Conservation (phyloP, 2,888 invertebrate species). For the Sipha maydis region DNA sequence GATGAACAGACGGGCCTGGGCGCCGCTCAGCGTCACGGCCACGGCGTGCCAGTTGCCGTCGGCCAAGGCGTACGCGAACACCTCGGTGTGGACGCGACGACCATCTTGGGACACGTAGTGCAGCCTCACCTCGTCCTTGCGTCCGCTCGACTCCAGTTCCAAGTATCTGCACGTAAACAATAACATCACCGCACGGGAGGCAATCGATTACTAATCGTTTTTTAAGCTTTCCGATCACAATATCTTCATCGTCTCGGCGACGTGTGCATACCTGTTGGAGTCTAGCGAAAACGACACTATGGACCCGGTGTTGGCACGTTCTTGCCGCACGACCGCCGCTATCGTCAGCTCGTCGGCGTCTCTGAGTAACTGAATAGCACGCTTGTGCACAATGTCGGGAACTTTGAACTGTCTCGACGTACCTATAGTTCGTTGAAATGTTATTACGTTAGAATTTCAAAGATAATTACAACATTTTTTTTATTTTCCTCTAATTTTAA, state of each 20-base stretch:
- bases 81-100: conserved; percentile 79
- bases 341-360: conserved; percentile 83
- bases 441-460: neutral
- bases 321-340: conserved; percentile 80
- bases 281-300: conserved; percentile 85
- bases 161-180: conserved; percentile 75
- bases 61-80: conserved; percentile 87
- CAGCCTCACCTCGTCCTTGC: conserved; percentile 85
- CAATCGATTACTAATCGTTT: too few species aligned
- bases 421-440: conserved; percentile 69
- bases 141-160: conserved; percentile 91
- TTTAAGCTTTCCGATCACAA: too few species aligned
- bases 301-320: conserved; percentile 83
- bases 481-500: neutral
- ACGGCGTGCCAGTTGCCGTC: conserved; percentile 90
- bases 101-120: conserved; percentile 78
- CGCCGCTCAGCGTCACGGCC: conserved; percentile 85
- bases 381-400: conserved; percentile 76
- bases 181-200: too few species aligned
- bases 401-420: conserved; percentile 79
- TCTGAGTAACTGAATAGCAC: conserved; percentile 76
- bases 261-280: conserved; percentile 74
- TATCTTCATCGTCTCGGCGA: too few species aligned
- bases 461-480: neutral
- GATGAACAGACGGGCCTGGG: conserved; percentile 83